Percentiles rank a stretch among this genome's conserved stretches.
Conservation (phyloP, 2,797 vertebrate genomes). For the Gymnothorax reevesii region DNA sequence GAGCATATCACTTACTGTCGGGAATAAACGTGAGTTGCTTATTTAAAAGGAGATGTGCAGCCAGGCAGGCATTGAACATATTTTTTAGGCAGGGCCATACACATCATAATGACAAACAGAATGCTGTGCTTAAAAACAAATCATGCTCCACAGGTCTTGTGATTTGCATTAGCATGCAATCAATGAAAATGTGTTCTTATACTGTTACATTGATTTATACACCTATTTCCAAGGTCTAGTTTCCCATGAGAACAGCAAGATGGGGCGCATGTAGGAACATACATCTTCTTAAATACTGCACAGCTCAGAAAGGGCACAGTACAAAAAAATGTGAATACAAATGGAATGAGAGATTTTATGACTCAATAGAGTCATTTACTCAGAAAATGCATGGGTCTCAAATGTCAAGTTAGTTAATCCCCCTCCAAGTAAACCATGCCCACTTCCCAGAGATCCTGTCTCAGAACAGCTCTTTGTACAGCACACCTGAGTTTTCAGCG, state of each 20-base stretch:
- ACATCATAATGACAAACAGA: neutral
- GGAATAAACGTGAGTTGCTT: neutral
- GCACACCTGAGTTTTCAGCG: neutral
- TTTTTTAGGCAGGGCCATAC: neutral
- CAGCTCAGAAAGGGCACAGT: constrained; percentile 38
- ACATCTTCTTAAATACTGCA: constrained; percentile 73
- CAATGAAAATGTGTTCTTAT: constrained; percentile 33
- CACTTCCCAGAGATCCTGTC: neutral
- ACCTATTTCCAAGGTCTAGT: constrained; percentile 38
- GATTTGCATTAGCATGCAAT: constrained; percentile 49
- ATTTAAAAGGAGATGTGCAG: neutral
- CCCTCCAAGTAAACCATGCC: neutral
- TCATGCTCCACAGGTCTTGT: constrained; percentile 31
- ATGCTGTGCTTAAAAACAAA: neutral
- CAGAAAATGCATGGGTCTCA: neutral
- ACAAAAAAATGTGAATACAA: constrained; percentile 43
- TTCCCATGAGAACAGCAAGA: constrained; percentile 49
- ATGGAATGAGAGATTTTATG: constrained; percentile 74
- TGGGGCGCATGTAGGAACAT: constrained; percentile 62
- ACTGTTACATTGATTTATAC: too few relatives aligned
- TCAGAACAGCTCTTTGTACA: neutral
- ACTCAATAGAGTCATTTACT: constrained; percentile 55
- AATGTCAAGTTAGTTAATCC: neutral
- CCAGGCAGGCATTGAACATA: neutral
- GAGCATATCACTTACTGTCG: constrained; percentile 48